Conservation (phyloP, 2,888 invertebrate genomes). For the Drosophila anomalata region DNA sequence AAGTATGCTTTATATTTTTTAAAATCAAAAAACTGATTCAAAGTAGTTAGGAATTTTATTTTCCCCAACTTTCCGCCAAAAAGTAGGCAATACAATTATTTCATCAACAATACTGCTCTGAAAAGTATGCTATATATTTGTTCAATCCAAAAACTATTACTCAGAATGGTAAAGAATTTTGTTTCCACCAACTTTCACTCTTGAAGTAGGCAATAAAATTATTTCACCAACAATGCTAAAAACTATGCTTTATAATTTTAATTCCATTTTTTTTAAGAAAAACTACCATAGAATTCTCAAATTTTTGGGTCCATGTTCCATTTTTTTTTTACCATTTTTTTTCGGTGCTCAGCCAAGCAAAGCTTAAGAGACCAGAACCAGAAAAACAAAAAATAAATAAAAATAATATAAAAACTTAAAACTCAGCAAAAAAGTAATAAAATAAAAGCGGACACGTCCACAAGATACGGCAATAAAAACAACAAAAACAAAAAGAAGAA, state of each 20-base stretch:
- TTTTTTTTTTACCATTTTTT: slow-evolving; percentile 20
- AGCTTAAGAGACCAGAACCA: slow-evolving; percentile 1
- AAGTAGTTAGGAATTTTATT: too few species aligned
- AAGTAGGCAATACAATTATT: neutral
- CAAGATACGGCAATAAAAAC: neutral
- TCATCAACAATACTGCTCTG: neutral
- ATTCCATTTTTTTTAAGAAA: neutral
- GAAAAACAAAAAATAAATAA: slow-evolving; percentile 32
- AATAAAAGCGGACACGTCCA: slow-evolving; percentile 41
- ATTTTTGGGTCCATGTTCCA: neutral
- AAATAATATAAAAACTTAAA: slow-evolving; percentile 35
- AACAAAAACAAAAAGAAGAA: neutral
- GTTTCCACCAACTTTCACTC: too few species aligned
- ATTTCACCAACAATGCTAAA: too few species aligned
- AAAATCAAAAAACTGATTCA: too few species aligned
- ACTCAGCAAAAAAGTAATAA: slow-evolving; percentile 46
- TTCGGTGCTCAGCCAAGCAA: slow-evolving; percentile 25
- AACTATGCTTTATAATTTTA: too few species aligned
- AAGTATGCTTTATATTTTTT: neutral
- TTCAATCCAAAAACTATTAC: too few species aligned
- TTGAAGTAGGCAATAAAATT: too few species aligned
- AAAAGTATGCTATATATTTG: neutral
- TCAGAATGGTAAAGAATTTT: too few species aligned
- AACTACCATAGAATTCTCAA: neutral
- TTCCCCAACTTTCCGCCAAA: too few species aligned